phyloP scores from a whole-genome alignment of 2,113 vertebrate genomes.

The Phyllopteryx taeniolatus region DNA sequence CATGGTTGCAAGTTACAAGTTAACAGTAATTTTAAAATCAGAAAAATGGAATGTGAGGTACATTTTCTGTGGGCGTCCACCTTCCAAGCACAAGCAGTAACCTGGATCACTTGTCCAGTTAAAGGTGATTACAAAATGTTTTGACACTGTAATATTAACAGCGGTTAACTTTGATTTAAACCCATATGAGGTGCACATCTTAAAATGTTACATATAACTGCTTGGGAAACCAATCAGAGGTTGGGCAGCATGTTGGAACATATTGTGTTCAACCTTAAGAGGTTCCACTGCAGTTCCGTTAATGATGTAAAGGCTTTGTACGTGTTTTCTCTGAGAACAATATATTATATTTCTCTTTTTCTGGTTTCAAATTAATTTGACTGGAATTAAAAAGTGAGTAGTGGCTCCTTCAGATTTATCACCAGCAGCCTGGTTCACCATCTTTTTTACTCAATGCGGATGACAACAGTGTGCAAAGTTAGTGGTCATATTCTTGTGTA shows the following conservation, averaged over 20 bases:
- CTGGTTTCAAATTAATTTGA: neutral
- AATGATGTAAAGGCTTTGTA: neutral
- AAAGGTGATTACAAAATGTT: no score
- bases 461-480: neutral
- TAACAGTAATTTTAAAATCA: no score
- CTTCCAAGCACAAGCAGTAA: no score
- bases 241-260: neutral
- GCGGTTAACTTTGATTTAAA: no score
- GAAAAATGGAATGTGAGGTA: no score
- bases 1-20: no score
- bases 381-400: neutral
- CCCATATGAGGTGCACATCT: no score
- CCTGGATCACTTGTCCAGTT: no score
- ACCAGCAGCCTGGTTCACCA: slow-evolving; percentile 6
- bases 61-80: no score
- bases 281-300: neutral
- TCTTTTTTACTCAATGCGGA: neutral
- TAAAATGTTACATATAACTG: no score
- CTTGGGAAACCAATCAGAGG: neutral
- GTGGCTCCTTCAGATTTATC: slow-evolving; percentile 3
- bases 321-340: neutral
- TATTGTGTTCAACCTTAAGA: neutral
- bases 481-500: neutral
- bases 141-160: no score
- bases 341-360: neutral